Evolutionary conservation across 2,113 vertebrate species (phyloP), one percentile per base, ranked within the genome.

Genomic region (Bettongia penicillata): DNA sequence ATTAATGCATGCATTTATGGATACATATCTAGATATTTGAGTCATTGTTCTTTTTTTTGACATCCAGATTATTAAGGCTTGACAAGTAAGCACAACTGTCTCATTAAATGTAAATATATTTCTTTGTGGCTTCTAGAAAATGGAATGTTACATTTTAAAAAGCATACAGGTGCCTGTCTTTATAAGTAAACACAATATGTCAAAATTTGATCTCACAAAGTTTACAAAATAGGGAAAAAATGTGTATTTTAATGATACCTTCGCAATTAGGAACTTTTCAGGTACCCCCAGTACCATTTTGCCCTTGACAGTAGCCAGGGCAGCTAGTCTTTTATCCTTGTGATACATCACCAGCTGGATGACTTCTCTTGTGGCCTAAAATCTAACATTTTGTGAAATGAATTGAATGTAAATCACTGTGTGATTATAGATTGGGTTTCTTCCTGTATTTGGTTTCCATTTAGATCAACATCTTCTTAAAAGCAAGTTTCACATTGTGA

Each of bases 51-150:
- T 90, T 95, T 24, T 94, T 28, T 95, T 93, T 93, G 91, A 57
- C 96, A 98, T 90, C 94, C 61, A 0, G 47, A 95, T 98, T 98
- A 96, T 95, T 96, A 96, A 95, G 94, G 47, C 92, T 92, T 97
- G 96, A 97, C 93, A 96, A 95, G 95, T 96, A 96, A 96, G 95
- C 92, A 97, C 94, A 96, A 95, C 92, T 95, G 95, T 97, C 94
- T 97, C 89, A 91, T 97, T 97, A 97, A 94, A 97, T 90, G 91
- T 53, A 91, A 95, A 96, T 95, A 37, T 92, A 96, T 96, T 96
- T 96, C 10, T 43, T 95, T 95, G 57, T 96, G 93, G 50, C 94
- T 97, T 51, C 93, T 48, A 50, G n/a, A 97, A 96, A 96, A 49
- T 31, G 95, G 91, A 97, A 53, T 50, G 52, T 95, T 96, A 93